Evolutionary conservation across 2,797 vertebrate species (phyloP).

Genomic region (Dipus sagitta): DNA sequence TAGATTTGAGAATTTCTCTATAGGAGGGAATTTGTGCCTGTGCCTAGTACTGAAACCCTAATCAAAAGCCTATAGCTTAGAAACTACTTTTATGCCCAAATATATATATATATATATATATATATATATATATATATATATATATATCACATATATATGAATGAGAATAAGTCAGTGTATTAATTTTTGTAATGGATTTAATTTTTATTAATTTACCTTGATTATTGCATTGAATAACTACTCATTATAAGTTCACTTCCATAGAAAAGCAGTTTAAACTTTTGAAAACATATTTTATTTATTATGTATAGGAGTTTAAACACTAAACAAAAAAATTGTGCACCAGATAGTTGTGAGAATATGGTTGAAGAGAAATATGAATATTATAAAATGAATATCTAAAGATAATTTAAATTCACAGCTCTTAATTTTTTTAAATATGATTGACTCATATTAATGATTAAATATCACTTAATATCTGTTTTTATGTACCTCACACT

Average conservation of each 20-base stretch:
- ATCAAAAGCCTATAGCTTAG: no score
- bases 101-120: no score
- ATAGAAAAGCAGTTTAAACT: background rate
- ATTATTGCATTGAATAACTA: background rate
- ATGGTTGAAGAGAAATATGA: background rate
- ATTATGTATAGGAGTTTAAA: background rate
- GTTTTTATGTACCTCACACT: background rate
- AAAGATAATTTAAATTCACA: background rate
- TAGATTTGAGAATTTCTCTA: no score
- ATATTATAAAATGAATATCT: background rate
- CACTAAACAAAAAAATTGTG: background rate
- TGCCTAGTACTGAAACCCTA: no score
- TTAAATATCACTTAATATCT: background rate
- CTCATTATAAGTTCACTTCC: background rate
- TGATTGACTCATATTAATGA: background rate
- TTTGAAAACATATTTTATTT: background rate
- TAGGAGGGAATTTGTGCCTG: no score
- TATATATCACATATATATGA: no score
- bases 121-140: no score
- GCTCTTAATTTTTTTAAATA: background rate
- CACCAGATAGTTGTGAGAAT: background rate
- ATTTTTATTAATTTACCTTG: background rate
- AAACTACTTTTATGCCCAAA: no score
- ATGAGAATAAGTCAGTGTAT: background rate
- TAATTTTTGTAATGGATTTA: background rate